Base-by-base conservation (phyloP, 2,113 vertebrate genomes). In the Sciurus niger region DNA sequence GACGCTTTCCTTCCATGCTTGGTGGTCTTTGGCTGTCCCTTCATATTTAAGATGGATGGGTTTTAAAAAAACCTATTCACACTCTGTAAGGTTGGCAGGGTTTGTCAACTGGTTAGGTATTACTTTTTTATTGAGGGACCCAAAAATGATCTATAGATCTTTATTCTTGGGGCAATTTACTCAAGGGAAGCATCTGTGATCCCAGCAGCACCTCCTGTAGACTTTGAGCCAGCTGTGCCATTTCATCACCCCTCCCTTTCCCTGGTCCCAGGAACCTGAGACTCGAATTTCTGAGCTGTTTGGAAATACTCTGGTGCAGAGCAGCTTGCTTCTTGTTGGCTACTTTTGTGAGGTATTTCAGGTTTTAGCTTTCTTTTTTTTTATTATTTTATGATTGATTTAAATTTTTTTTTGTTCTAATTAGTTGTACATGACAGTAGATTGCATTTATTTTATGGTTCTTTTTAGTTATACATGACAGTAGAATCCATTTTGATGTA, bases 31-130 rank as follows among this genome's bases (percentile, higher is more conserved):
- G 25, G 30, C 13, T 46, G 0, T 72, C 53, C 70, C 43, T 88
- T 83, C 18, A 40, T 73, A 68, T 84, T 84, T 79, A 79, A 95
- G 55, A 25, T 48, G 34, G 37, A 85, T 83, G 25, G 55, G 18
- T 34, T 48, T 67, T 95, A 67, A 84, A 73, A 73, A 90, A 65
- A n/a, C 4, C 6, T 12, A 24, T 53, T 37, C 43, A 65, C 74
- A 89, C n/a, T 51, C 37, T 74, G 34, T 90, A 58, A 89, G 16
- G 25, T 74, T 84, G 22, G 78, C 11, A 48, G 43, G 53, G 43
- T 84, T 84, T 95, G 73, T 80, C 89, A 85, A 2, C 32, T 73
- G 8, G 67, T 67, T 96, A 96, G 37, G 18, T 48, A 80, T 34
- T 92, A 34, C 2, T 74, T 92, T 92, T 89, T 84, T 58, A 58